A percentile compares a stretch with the other conserved stretches of the same genome.
Evolutionary conservation across 2,888 invertebrate species (phyloP).

Genomic region (Mechanitis mazaeus): DNA sequence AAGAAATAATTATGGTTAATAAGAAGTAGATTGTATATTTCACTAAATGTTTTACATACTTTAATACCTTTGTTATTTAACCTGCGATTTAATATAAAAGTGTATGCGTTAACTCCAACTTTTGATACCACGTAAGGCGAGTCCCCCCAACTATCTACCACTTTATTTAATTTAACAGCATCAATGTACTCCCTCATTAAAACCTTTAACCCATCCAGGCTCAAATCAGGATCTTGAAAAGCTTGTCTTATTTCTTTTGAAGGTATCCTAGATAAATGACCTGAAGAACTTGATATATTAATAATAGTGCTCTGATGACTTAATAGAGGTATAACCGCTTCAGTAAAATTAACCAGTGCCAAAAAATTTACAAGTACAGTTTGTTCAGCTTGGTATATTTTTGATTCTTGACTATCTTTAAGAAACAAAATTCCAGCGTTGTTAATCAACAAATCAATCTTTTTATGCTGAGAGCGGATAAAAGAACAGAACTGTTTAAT

Average conservation of each 20-base stretch:
- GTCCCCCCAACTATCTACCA: constrained; percentile 74
- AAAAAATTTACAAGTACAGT: constrained; percentile 58
- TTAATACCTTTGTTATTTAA: constrained; percentile 46
- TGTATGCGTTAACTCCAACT: constrained; percentile 83
- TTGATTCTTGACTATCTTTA: constrained; percentile 55
- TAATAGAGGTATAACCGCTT: constrained; percentile 81
- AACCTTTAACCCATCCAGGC: constrained; percentile 70
- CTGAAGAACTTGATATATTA: constrained; percentile 83
- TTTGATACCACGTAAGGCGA: constrained; percentile 84
- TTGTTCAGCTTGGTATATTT: constrained; percentile 48
- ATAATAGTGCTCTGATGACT: constrained; percentile 81
- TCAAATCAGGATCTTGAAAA: constrained; percentile 69
- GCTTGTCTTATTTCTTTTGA: constrained; percentile 66
- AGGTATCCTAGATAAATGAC: constrained; percentile 79
- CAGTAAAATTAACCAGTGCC: constrained; percentile 63
- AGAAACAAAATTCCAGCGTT: constrained; percentile 79
- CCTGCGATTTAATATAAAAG: constrained; percentile 79
- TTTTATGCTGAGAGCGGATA: constrained; percentile 74
- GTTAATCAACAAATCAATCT: constrained; percentile 83
- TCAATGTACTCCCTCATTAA: constrained; percentile 80
- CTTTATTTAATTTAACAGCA: constrained; percentile 58
- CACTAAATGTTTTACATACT: neutral
- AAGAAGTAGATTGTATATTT: neutral
- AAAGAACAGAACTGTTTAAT: constrained; percentile 72
- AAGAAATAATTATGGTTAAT: neutral